Percentiles rank a stretch among this genome's conserved stretches.
phyloP scores from a whole-genome alignment of 2,888 invertebrate species.

The Brassicogethes aeneus region DNA sequence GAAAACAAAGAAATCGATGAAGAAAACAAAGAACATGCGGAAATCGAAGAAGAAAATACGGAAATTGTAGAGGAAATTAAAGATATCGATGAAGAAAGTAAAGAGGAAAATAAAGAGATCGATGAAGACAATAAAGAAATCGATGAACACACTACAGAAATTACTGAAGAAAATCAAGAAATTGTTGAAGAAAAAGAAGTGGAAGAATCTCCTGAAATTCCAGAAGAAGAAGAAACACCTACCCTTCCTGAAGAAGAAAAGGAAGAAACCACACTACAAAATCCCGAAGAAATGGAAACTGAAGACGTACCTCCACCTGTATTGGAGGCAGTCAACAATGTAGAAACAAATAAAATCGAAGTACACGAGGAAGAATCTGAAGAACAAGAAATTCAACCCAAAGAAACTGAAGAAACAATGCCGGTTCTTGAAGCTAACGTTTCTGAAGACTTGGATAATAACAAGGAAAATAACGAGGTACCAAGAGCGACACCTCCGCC shows the following conservation, averaged over 20 bases:
- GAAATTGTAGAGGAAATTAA: slow-evolving; percentile 13
- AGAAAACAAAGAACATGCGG: slow-evolving; percentile 1
- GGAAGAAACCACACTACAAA: neutral
- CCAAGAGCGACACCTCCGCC: neutral
- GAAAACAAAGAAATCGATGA: slow-evolving; percentile 11
- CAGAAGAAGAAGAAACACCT: slow-evolving; percentile 2
- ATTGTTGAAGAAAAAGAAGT: slow-evolving; percentile 3
- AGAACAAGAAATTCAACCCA: neutral
- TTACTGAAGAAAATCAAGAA: slow-evolving; percentile 4
- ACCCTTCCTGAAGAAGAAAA: neutral
- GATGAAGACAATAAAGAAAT: slow-evolving; percentile 8
- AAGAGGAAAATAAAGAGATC: slow-evolving; percentile 9
- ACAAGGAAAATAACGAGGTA: slow-evolving; percentile 3
- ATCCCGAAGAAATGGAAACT: slow-evolving; percentile 5
- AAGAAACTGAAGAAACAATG: slow-evolving; percentile 4
- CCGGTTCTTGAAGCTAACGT: neutral
- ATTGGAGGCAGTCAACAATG: neutral
- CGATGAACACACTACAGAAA: slow-evolving; percentile 9
- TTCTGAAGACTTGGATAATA: neutral
- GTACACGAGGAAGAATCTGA: slow-evolving; percentile 5
- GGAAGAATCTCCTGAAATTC: neutral
- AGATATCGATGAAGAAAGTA: slow-evolving; percentile 9
- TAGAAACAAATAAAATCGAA: slow-evolving; percentile 2
- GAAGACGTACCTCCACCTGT: neutral
- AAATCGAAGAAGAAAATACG: slow-evolving; percentile 4